phyloP scores from a whole-genome alignment of 2,888 invertebrate genomes.

The Trichogramma dendrolimi region DNA sequence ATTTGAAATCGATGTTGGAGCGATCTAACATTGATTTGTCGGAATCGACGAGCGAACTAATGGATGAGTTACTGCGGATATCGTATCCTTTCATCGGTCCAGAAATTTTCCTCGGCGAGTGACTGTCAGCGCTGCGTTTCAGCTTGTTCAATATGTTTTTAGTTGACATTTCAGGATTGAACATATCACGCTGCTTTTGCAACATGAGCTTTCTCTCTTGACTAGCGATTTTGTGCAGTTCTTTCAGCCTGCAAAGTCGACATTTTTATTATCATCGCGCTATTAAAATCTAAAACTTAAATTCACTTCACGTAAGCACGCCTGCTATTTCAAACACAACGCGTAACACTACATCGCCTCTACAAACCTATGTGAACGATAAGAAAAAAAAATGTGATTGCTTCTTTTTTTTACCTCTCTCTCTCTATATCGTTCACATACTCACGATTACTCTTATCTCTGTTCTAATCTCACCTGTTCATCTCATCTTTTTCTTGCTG shows the following conservation, averaged over 20 bases:
- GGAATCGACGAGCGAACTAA: slow-evolving; percentile 49
- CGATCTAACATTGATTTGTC: slow-evolving; percentile 49
- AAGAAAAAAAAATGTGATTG: slow-evolving; percentile 1
- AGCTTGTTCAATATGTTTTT: slow-evolving; percentile 55
- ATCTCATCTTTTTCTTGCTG: slow-evolving; percentile 68
- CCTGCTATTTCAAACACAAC: too few species aligned
- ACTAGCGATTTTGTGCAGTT: slow-evolving; percentile 56
- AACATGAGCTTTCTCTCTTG: slow-evolving; percentile 56
- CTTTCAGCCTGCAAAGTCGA: slow-evolving; percentile 51
- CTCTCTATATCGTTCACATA: background rate
- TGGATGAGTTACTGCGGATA: slow-evolving; percentile 52
- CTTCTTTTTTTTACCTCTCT: slow-evolving; percentile 1
- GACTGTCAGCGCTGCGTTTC: slow-evolving; percentile 52
- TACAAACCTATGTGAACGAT: too few species aligned
- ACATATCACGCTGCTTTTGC: slow-evolving; percentile 56
- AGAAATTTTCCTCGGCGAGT: slow-evolving; percentile 49
- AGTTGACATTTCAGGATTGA: slow-evolving; percentile 56
- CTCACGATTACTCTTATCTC: background rate
- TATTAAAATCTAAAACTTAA: too few species aligned
- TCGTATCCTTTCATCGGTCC: slow-evolving; percentile 57
- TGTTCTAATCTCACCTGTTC: slow-evolving; percentile 53
- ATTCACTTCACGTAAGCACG: too few species aligned
- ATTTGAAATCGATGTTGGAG: slow-evolving; percentile 40
- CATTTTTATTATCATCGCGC: too few species aligned
- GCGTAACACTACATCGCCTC: too few species aligned